A percentile compares a stretch with the other conserved stretches of the same genome.
These are phyloP conservation scores for Kuschelorhynchus macadamiae DNA, from an alignment of 2,888 invertebrate genomes.

Conservation along the genomic window DNA sequence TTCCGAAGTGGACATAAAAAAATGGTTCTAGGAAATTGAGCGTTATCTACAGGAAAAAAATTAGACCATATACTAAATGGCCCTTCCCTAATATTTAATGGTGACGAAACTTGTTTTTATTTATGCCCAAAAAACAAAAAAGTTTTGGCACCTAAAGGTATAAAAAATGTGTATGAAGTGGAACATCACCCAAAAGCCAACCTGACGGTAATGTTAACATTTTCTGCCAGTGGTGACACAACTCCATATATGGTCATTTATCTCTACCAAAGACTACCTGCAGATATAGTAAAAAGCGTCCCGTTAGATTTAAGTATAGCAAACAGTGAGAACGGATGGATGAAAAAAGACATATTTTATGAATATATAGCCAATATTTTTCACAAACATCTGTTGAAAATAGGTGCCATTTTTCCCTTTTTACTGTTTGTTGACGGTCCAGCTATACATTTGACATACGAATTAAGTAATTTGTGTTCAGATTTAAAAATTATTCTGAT, in stretches of 20 bases:
- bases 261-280: conserved; percentile 56
- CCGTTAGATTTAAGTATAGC: conserved; percentile 16
- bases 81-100: not conserved
- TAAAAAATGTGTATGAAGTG: conserved; percentile 37
- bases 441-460: conserved; percentile 16
- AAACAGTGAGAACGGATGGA: conserved; percentile 43
- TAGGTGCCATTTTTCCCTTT: conserved; percentile 28
- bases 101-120: not conserved
- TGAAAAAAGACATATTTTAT: conserved; percentile 36
- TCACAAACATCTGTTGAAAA: conserved; percentile 9
- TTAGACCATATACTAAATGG: conserved; percentile 29
- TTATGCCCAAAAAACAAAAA: conserved; percentile 41
- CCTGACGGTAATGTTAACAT: conserved; percentile 33
- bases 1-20: conserved; percentile 56
- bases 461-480: conserved; percentile 36
- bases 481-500: conserved; percentile 15
- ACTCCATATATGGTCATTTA: conserved; percentile 60
- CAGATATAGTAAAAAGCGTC: conserved; percentile 5
- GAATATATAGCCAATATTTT: conserved; percentile 35
- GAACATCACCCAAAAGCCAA: conserved; percentile 15
- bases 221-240: conserved; percentile 17
- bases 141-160: conserved; percentile 12
- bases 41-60: conserved; percentile 43
- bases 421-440: conserved; percentile 39
- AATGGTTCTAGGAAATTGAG: conserved; percentile 58